Base-by-base conservation (phyloP, 92 coral and sea anemone genomes). In the Porites rus region DNA sequence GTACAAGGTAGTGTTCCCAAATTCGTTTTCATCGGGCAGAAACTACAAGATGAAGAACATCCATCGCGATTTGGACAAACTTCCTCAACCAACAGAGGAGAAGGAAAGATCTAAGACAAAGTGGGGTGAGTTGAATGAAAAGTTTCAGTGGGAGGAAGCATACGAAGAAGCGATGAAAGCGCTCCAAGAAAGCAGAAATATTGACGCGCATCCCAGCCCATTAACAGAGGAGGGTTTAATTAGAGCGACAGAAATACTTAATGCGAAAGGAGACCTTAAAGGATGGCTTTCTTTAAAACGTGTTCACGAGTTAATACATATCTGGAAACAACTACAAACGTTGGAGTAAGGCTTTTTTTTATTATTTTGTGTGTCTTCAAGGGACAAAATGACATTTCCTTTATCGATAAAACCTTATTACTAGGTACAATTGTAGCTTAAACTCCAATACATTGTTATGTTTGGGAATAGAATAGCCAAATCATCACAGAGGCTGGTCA, bases 11-110 rank as follows among this genome's bases (percentile, higher is more conserved):
- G 85, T 89, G 24, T 72, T 89, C 9, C 92, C 89, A 12, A 79
- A 74, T 52, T 71, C 72, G 50, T 84, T 64, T 20, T 70, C 76
- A 22, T 1, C 89, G 17, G 65, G 25, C 65, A 86, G 92, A 38
- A 89, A 87, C 66, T 89, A 89, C 89, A 84, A 89, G 86, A 77
- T 89, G 25, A 89, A 89, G 73, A 46, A 67, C 74, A 75, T 89
- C 17, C 69, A 59, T 52, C 86, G 87, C 21, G 92, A 89, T 58
- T 64, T 89, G 52, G 51, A 79, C n/a, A 89, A 73, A 64, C 80
- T 84, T 46, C 92, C 87, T 22, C 77, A 71, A 60, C 67, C 52
- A 38, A 73, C 89, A 17, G 28, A 79, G 50, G 91, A 88, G 59
- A 88, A 84, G 52, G 65, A 78, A 16, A 61, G 64, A 79, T 78